Evolutionary conservation across 2,888 invertebrate species (phyloP).

Genomic region (Synanthedon myopaeformis): DNA sequence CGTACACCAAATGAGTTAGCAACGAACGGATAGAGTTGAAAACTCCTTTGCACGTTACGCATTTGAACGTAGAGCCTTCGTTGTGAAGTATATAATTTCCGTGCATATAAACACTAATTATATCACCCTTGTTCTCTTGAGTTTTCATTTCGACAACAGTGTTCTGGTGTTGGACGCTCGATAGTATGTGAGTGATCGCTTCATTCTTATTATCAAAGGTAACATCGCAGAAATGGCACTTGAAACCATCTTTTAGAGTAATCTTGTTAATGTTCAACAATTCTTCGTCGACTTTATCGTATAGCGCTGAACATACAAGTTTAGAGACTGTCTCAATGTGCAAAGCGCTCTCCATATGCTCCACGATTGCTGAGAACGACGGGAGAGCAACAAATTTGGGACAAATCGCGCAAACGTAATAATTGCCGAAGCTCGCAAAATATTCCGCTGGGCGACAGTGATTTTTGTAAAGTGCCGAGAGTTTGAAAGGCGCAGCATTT

Average conservation of each 20-base stretch:
- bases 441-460: conserved; percentile 55
- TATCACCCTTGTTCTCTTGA: conserved; percentile 39
- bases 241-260: conserved; percentile 16
- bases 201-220: conserved; percentile 28
- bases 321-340: conserved; percentile 48
- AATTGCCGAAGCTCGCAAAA: conserved; percentile 60
- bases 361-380: conserved; percentile 52
- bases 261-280: conserved; percentile 34
- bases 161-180: conserved; percentile 42
- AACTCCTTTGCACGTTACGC: conserved; percentile 36
- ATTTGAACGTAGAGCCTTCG: conserved; percentile 45
- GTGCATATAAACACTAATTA: conserved; percentile 55
- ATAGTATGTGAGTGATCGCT: conserved; percentile 37
- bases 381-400: conserved; percentile 45
- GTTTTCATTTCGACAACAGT: conserved; percentile 29
- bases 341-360: conserved; percentile 46
- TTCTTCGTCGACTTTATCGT: conserved; percentile 28
- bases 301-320: conserved; percentile 37
- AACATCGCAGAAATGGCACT: conserved; percentile 38
- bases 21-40: conserved; percentile 52
- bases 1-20: conserved; percentile 46
- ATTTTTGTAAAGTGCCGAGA: conserved; percentile 47
- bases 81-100: conserved; percentile 48
- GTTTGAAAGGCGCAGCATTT: conserved; percentile 54
- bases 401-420: conserved; percentile 50